Conservation (phyloP, 35 echinoderm and acorn worm species). For the Apostichopus parvimensis region DNA sequence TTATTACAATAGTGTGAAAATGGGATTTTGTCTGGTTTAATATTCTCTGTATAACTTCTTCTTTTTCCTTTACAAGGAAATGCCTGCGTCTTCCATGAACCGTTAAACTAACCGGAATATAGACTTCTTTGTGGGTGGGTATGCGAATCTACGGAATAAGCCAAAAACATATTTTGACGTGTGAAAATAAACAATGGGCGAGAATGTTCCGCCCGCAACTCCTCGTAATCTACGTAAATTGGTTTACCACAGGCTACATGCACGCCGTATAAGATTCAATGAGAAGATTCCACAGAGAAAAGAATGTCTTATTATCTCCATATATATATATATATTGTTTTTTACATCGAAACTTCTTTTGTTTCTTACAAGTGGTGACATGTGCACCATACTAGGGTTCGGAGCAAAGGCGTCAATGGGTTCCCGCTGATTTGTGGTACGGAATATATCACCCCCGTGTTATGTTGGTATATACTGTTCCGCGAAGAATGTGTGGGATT, state of each 20-base stretch:
- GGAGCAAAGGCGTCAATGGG: not conserved
- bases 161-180: slow-evolving; percentile 18
- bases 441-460: not conserved
- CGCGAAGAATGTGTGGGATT: too few relatives aligned
- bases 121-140: slow-evolving; percentile 8
- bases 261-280: not conserved
- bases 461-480: too few relatives aligned
- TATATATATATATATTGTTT: not conserved
- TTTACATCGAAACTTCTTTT: slow-evolving; percentile 12
- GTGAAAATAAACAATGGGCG: not conserved
- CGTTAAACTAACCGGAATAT: not conserved
- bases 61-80: not conserved
- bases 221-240: slow-evolving; percentile 1
- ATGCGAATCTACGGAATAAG: not conserved
- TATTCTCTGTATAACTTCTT: not conserved
- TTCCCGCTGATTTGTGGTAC: not conserved
- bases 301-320: too few relatives aligned
- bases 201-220: slow-evolving; percentile 11
- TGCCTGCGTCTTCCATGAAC: not conserved
- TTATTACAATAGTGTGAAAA: not conserved
- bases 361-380: not conserved
- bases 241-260: slow-evolving; percentile 3
- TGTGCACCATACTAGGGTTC: not conserved
- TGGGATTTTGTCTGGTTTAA: not conserved
- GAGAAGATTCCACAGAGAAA: too few relatives aligned